phyloP scores from a whole-genome alignment of 2,888 invertebrate species.

The Dioctria rufipes region DNA sequence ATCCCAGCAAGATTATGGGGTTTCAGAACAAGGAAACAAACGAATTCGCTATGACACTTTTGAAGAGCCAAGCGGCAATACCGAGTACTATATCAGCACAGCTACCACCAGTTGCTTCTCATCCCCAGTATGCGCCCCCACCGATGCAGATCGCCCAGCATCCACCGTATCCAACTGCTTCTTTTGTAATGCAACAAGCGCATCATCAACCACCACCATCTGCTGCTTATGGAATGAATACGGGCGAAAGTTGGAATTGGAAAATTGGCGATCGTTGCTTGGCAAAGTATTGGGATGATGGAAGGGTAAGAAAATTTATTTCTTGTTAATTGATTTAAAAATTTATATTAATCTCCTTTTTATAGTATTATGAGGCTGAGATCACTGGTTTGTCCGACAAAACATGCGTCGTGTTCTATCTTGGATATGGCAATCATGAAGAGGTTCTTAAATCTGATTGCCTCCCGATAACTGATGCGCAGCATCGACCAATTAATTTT shows the following conservation, averaged over 20 bases:
- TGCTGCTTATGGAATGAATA: conserved; percentile 66
- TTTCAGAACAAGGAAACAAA: conserved; percentile 71
- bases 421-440: conserved; percentile 91
- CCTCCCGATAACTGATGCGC: conserved; percentile 75
- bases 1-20: conserved; percentile 71
- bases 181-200: conserved; percentile 70
- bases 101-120: conserved; percentile 45
- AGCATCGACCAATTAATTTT: conserved; percentile 65
- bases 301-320: conserved; percentile 76
- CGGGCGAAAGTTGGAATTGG: conserved; percentile 74
- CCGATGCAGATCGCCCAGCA: conserved; percentile 57
- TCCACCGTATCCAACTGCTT: conserved; percentile 56
- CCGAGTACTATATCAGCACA: conserved; percentile 56
- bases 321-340: too few species aligned
- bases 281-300: conserved; percentile 95
- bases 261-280: conserved; percentile 86
- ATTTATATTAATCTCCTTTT: conserved; percentile 58
- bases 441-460: conserved; percentile 89
- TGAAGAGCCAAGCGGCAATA: conserved; percentile 67
- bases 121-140: conserved; percentile 52
- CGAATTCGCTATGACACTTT: conserved; percentile 69
- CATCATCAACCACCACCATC: conserved; percentile 75
- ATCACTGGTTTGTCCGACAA: conserved; percentile 86
- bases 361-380: conserved; percentile 86
- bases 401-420: conserved; percentile 88